A percentile compares a stretch with the other conserved stretches of the same genome.
These are phyloP conservation scores for Enchytraeus crypticus DNA, from an alignment of 2,888 invertebrate genomes.

Conservation along the genomic window DNA sequence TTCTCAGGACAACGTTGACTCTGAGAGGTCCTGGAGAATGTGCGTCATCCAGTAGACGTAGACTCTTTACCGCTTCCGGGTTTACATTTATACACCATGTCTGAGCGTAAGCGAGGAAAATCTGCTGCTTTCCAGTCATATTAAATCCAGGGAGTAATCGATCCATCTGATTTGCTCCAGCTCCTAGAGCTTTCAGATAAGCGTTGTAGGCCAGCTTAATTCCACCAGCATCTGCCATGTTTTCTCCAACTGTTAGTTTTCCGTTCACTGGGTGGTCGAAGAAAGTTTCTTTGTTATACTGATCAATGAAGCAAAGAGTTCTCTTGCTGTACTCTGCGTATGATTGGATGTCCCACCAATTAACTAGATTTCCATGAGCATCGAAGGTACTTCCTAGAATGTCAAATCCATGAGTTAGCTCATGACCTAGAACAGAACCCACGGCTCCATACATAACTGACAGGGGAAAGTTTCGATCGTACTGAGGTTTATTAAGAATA, in stretches of 20 bases:
- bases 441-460: background rate
- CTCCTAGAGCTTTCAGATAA: too few species aligned
- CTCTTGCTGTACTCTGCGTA: background rate
- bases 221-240: background rate
- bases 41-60: too few species aligned
- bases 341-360: background rate
- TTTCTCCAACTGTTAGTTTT: background rate
- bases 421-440: background rate
- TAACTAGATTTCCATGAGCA: background rate
- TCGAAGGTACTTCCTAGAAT: background rate
- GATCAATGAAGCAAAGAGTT: background rate
- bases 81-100: too few species aligned
- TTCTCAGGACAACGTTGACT: too few species aligned
- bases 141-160: too few species aligned
- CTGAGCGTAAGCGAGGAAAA: too few species aligned
- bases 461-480: background rate
- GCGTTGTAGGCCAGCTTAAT: background rate
- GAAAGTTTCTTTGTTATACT: background rate
- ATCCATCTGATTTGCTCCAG: too few species aligned
- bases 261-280: background rate
- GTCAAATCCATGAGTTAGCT: background rate
- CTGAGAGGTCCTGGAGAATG: too few species aligned
- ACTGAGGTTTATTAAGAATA: background rate
- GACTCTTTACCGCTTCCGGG: too few species aligned
- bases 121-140: too few species aligned